Percentiles rank a stretch among this genome's conserved stretches.
Evolutionary conservation across 2,797 vertebrate genomes (phyloP).

Genomic region (Brachyalestes nurse): DNA sequence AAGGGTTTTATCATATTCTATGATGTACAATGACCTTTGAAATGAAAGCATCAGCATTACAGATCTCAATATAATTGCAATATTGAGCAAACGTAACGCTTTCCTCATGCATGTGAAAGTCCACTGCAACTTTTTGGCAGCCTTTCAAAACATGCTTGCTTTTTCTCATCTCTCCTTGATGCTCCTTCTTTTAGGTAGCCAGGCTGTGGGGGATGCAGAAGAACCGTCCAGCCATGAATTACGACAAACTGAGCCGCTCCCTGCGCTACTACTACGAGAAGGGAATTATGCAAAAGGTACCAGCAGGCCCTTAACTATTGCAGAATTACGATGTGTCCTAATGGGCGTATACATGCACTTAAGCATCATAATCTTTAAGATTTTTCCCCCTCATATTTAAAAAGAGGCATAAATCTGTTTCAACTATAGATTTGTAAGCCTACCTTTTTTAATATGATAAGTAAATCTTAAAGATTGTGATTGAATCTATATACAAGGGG

Average conservation of each 20-base stretch:
- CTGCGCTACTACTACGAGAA: slow-evolving; percentile 98
- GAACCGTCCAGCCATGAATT: slow-evolving; percentile 99
- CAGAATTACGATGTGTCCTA: not conserved
- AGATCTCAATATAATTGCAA: not conserved
- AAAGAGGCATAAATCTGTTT: too few species aligned
- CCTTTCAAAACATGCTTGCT: not conserved
- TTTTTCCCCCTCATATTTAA: too few species aligned
- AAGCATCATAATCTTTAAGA: too few species aligned
- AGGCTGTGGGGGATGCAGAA: slow-evolving; percentile 99
- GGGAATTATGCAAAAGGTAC: slow-evolving; percentile 99
- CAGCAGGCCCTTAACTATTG: not conserved
- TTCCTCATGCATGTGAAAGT: not conserved
- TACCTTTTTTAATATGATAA: not conserved
- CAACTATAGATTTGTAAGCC: not conserved
- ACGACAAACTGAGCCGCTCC: slow-evolving; percentile 96
- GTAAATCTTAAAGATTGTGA: not conserved
- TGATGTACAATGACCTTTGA: not conserved
- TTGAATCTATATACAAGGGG: too few species aligned
- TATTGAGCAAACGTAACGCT: not conserved
- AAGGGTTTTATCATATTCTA: not conserved
- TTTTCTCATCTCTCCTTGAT: slow-evolving; percentile 9
- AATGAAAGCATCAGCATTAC: not conserved
- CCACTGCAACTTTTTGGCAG: not conserved
- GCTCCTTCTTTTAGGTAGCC: slow-evolving; percentile 83
- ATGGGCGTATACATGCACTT: too few species aligned